These are phyloP conservation scores for Chymomyza fuscimana DNA, from an alignment of 2,888 invertebrate species.

Conservation along the genomic window DNA sequence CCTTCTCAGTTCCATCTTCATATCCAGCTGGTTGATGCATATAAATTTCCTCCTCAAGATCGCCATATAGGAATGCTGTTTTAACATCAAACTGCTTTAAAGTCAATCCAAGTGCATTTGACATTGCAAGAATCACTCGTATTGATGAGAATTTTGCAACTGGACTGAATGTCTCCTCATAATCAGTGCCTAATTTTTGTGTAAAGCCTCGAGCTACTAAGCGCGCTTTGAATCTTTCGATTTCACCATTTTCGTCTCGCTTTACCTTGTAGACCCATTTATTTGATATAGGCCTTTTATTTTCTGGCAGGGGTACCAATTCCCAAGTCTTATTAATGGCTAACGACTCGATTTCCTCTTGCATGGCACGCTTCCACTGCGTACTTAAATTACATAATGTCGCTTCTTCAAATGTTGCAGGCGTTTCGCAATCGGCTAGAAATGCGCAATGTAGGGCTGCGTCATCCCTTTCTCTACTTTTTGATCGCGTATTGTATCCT, in stretches of 20 bases:
- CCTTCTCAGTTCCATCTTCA: no score
- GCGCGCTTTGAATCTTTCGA: background rate
- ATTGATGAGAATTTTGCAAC: conserved; percentile 58
- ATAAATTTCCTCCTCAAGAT: conserved; percentile 26
- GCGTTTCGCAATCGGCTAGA: no score
- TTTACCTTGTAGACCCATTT: conserved; percentile 55
- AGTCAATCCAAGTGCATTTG: background rate
- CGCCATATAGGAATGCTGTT: conserved; percentile 35
- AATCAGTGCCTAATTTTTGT: conserved; percentile 59
- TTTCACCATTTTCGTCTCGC: conserved; percentile 15
- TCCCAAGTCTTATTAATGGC: conserved; percentile 36
- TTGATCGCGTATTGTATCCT: background rate
- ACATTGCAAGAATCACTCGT: conserved; percentile 36
- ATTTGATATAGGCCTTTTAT: conserved; percentile 34
- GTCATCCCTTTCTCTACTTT: conserved; percentile 1
- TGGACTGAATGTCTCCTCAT: conserved; percentile 68
- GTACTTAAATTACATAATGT: conserved; percentile 6
- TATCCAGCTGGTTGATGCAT: conserved; percentile 39
- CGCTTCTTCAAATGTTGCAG: conserved; percentile 19
- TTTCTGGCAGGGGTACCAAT: conserved; percentile 19
- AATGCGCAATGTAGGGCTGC: no score
- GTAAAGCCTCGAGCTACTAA: background rate
- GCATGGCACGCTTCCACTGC: conserved; percentile 30
- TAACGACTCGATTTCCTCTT: conserved; percentile 32
- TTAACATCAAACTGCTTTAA: conserved; percentile 14